Evolutionary conservation across 2,888 invertebrate species (phyloP), one percentile per base, ranked within the genome.

Genomic region (Trileptium ribeirensis): DNA sequence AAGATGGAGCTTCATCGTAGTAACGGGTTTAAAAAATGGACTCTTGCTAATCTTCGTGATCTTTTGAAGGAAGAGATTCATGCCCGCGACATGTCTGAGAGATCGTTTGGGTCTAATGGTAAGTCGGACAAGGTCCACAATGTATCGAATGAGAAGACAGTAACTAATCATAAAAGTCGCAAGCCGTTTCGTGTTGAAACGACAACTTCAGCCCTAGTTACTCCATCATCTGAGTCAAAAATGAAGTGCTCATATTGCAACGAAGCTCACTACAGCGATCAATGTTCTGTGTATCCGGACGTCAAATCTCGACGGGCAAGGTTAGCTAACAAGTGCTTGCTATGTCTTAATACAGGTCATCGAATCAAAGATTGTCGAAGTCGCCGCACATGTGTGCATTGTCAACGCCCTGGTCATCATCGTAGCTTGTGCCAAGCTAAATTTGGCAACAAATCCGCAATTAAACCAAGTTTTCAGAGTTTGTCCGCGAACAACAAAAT

Each of bases 61-160:
- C 36, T 70, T 29, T 36, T 70, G n/a, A 70, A 70, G n/a, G 70
- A 36, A 33, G 70, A 70, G n/a, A 70, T 70, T 70, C 70, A 70
- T 31, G 31, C 70, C 3, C 70, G 70, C n/a, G 70, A 70, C 15
- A 70, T 70, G 70, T 33, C 33, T 70, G 31, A 29, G 15, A 8
- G 70, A 8, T 8, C 31, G 31, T 70, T 70, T 70, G 70, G 70
- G 33, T 51, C 51, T 51, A 51, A 8, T 51, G 24, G 24, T 24
- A 8, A 51, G 51, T 15, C 8, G 8, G 51, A 51, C 24, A 51
- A 51, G 51, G 51, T 24, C 51, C 8, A 51, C 8, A 36, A 36
- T 31, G 3, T 70, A n/a, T 33, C 70, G 33, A 36, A 36, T 70
- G 15, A 70, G 8, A 70, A 29, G n/a, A 15, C 70, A 33, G 70